Evolutionary conservation across 2,888 invertebrate species (phyloP).

Genomic region (Coelinius sp.): DNA sequence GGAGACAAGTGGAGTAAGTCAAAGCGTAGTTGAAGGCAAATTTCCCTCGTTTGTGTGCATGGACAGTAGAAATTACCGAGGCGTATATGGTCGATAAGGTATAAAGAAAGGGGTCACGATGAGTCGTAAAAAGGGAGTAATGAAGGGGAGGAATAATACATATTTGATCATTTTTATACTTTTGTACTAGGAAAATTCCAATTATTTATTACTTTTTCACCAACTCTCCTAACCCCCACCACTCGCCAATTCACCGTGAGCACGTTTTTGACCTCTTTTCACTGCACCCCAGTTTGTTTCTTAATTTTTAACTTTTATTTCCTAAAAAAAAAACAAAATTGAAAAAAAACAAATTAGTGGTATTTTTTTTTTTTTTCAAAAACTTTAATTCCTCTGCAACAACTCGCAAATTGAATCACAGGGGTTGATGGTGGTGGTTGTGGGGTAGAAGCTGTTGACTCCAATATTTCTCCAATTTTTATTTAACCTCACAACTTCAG

Average conservation of each 20-base stretch:
- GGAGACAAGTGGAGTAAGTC: slow-evolving; percentile 12
- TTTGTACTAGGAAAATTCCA: not conserved
- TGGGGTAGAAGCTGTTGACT: not conserved
- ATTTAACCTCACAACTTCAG: not conserved
- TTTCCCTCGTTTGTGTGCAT: slow-evolving; percentile 37
- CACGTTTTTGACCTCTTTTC: slow-evolving; percentile 43
- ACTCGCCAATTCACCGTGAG: slow-evolving; percentile 25
- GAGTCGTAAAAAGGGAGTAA: slow-evolving; percentile 5
- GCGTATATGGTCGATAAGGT: slow-evolving; percentile 48
- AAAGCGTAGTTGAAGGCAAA: slow-evolving; percentile 30
- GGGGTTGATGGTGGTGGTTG: not conserved
- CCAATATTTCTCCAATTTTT: not conserved
- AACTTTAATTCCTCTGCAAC: slow-evolving; percentile 3
- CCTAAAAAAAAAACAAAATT: not conserved
- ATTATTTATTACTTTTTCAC: not conserved
- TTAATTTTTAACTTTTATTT: slow-evolving; percentile 28
- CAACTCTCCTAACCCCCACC: not conserved
- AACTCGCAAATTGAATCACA: slow-evolving; percentile 23
- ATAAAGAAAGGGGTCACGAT: slow-evolving; percentile 47
- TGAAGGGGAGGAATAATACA: not conserved
- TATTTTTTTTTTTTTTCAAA: slow-evolving; percentile 19
- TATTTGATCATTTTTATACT: slow-evolving; percentile 7
- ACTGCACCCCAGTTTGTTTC: not conserved
- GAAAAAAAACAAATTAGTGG: slow-evolving; percentile 13
- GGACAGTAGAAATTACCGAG: slow-evolving; percentile 49